Conservation (phyloP, 2,888 invertebrate species). For the Heteromurus nitidus region DNA sequence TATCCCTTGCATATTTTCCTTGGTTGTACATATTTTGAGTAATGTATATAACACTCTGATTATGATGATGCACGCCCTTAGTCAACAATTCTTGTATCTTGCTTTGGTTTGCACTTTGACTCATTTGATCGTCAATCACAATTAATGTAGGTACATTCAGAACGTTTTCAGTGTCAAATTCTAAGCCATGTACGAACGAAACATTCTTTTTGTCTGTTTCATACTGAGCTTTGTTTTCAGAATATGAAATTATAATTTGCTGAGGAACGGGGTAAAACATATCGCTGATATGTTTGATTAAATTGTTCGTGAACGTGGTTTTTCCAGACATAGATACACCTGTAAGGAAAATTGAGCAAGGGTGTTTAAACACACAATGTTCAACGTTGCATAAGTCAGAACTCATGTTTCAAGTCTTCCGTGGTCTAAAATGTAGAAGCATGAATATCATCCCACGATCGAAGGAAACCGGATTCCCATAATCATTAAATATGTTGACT, state of each 20-base stretch:
- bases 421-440: slow-evolving; percentile 4
- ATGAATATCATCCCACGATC: not conserved
- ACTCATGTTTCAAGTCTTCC: not conserved
- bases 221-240: not conserved
- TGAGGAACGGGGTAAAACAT: not conserved
- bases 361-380: slow-evolving; percentile 6
- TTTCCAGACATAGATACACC: slow-evolving; percentile 32
- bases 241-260: slow-evolving; percentile 9
- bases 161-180: not conserved
- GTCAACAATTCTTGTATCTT: slow-evolving; percentile 23
- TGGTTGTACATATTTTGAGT: slow-evolving; percentile 57
- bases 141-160: not conserved
- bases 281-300: not conserved
- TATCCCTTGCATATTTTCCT: slow-evolving; percentile 49
- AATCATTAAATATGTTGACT: not conserved
- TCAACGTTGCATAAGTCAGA: not conserved
- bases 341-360: slow-evolving; percentile 6
- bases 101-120: not conserved
- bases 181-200: not conserved
- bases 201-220: not conserved
- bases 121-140: slow-evolving; percentile 50
- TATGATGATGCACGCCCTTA: slow-evolving; percentile 48
- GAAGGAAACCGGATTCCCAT: not conserved
- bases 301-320: not conserved
- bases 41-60: slow-evolving; percentile 33